Conservation (phyloP, 2,888 invertebrate genomes). For the Caradrina clavipalpis region DNA sequence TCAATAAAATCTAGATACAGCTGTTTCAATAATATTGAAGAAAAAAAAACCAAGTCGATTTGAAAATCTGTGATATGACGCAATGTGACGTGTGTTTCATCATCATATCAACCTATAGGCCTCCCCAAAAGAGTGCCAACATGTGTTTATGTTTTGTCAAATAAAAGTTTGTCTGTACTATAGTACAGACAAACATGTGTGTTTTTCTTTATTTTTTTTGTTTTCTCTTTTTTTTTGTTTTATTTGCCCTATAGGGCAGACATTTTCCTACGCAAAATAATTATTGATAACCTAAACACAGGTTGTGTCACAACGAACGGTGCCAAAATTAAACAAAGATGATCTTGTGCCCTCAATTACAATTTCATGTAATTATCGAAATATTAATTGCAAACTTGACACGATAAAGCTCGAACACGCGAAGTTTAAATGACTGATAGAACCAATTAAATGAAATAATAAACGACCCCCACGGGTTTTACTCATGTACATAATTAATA, state of each 20-base stretch:
- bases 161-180: background rate
- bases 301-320: background rate
- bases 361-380: constrained; percentile 37
- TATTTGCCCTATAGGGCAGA: too few relatives aligned
- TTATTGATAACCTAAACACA: constrained; percentile 15
- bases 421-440: constrained; percentile 44
- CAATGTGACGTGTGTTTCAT: too few relatives aligned
- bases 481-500: constrained; percentile 32
- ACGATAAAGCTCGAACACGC: constrained; percentile 31
- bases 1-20: background rate
- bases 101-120: too few relatives aligned
- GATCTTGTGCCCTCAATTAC: constrained; percentile 14
- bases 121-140: too few relatives aligned
- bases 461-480: constrained; percentile 29
- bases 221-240: too few relatives aligned
- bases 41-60: too few relatives aligned
- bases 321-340: constrained; percentile 21
- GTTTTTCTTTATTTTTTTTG: too few relatives aligned
- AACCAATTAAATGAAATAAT: constrained; percentile 39
- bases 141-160: too few relatives aligned
- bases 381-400: constrained; percentile 28
- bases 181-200: background rate
- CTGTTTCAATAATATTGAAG: too few relatives aligned
- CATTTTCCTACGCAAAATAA: constrained; percentile 8
- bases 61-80: too few relatives aligned